Evolutionary conservation across 2,797 vertebrate genomes (phyloP).

Genomic region (Anguilla pacifica): DNA sequence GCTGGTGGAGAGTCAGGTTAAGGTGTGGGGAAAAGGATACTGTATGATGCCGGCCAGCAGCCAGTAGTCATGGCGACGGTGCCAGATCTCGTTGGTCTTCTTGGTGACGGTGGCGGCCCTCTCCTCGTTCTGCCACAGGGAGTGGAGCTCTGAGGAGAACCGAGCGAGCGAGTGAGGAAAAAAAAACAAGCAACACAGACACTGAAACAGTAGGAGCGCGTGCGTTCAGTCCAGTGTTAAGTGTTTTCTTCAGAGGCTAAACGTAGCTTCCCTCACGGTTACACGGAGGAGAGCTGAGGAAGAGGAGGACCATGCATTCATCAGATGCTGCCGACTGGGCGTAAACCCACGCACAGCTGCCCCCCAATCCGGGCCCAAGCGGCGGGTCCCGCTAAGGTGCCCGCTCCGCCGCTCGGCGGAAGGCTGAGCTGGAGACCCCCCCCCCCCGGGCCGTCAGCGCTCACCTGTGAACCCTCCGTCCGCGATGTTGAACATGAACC

Average conservation of each 20-base stretch:
- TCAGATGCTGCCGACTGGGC: background rate
- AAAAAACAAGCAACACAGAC: background rate
- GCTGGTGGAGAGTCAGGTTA: background rate
- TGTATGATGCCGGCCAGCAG: slow-evolving; percentile 96
- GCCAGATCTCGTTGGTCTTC: slow-evolving; percentile 99
- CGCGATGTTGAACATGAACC: slow-evolving; percentile 99
- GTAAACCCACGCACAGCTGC: background rate
- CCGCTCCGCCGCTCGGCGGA: background rate
- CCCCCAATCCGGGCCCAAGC: background rate
- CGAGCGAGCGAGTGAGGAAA: background rate
- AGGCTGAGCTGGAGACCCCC: background rate
- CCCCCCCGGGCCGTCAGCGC: background rate
- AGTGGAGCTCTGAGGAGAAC: slow-evolving; percentile 83
- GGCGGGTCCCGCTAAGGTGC: background rate
- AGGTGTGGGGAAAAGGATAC: slow-evolving; percentile 82
- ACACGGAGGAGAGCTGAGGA: background rate
- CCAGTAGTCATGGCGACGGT: slow-evolving; percentile 97
- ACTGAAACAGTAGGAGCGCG: background rate
- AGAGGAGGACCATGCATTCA: background rate
- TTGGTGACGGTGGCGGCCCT: slow-evolving; percentile 95
- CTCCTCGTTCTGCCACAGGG: slow-evolving; percentile 97
- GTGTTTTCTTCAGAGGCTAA: background rate
- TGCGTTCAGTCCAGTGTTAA: background rate
- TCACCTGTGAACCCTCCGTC: slow-evolving; percentile 98
- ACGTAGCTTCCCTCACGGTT: background rate